Conservation (phyloP, 2,888 invertebrate genomes). For the Myathropa florea region DNA sequence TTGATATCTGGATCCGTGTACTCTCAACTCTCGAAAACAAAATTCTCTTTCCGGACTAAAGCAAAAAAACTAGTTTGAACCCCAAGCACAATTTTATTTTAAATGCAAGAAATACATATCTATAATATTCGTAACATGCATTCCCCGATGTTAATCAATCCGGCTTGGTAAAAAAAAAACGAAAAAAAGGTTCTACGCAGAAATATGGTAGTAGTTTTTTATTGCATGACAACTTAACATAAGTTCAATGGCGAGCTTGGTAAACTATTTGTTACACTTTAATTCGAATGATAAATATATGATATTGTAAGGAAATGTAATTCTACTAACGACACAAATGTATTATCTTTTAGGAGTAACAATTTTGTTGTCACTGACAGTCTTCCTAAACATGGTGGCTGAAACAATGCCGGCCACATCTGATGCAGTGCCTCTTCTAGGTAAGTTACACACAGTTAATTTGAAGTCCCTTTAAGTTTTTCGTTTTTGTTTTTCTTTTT, state of each 20-base stretch:
- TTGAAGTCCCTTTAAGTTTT: conserved; percentile 44
- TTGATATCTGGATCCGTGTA: background rate
- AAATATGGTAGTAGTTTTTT: conserved; percentile 81
- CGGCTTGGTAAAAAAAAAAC: conserved; percentile 11
- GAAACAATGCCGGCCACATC: conserved; percentile 99
- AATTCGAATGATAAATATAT: conserved; percentile 25
- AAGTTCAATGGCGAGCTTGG: conserved; percentile 59
- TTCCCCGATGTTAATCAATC: conserved; percentile 23
- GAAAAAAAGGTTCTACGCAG: conserved; percentile 78
- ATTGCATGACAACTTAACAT: conserved; percentile 74
- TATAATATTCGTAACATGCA: conserved; percentile 31
- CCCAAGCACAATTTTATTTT: conserved; percentile 23
- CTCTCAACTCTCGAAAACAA: background rate
- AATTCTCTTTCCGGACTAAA: background rate
- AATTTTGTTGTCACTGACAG: conserved; percentile 97
- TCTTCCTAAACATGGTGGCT: conserved; percentile 98
- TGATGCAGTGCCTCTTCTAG: conserved; percentile 93
- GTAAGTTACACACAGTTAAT: conserved; percentile 81
- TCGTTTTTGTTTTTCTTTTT: background rate
- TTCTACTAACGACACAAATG: background rate
- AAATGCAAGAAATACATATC: conserved; percentile 9
- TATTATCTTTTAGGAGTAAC: conserved; percentile 89
- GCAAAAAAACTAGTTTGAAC: background rate
- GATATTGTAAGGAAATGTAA: background rate
- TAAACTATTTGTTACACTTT: conserved; percentile 48